Conservation (phyloP, 2,113 vertebrate species). For the Todiramphus chloris region DNA sequence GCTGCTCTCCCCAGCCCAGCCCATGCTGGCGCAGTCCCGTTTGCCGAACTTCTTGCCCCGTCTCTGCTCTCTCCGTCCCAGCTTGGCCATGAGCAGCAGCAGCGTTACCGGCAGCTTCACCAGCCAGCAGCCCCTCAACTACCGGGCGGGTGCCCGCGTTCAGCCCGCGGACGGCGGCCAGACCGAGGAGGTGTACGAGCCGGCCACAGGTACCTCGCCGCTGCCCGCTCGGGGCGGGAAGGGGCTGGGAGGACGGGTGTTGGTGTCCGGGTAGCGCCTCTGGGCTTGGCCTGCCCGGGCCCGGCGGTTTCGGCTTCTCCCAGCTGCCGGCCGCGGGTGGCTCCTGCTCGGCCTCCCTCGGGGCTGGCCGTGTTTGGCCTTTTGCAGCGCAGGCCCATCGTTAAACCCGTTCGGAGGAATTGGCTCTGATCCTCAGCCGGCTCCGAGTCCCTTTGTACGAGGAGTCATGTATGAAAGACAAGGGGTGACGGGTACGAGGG, state of each 20-base stretch:
- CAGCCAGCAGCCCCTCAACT: conserved; percentile 83
- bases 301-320: background rate
- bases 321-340: rapidly evolving
- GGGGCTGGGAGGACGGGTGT: background rate
- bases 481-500: background rate
- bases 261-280: background rate
- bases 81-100: conserved; percentile 58
- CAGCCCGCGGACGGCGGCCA: conserved; percentile 71
- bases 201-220: conserved; percentile 83
- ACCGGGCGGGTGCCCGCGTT: conserved; percentile 82
- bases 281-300: background rate
- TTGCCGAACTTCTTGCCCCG: background rate
- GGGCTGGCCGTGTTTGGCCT: background rate
- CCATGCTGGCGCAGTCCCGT: background rate
- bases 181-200: conserved; percentile 85
- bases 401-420: rapidly evolving
- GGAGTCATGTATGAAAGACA: background rate
- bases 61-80: rapidly evolving
- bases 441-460: background rate
- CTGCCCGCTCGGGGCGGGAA: background rate
- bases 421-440: background rate
- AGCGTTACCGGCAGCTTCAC: conserved; percentile 73
- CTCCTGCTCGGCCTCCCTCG: background rate
- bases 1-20: rapidly evolving
- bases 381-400: rapidly evolving